A percentile compares a stretch with the other conserved stretches of the same genome.
Evolutionary conservation across 1,140 invertebrate genomes (phyloP).

Genomic region (Coelopa frigida): DNA sequence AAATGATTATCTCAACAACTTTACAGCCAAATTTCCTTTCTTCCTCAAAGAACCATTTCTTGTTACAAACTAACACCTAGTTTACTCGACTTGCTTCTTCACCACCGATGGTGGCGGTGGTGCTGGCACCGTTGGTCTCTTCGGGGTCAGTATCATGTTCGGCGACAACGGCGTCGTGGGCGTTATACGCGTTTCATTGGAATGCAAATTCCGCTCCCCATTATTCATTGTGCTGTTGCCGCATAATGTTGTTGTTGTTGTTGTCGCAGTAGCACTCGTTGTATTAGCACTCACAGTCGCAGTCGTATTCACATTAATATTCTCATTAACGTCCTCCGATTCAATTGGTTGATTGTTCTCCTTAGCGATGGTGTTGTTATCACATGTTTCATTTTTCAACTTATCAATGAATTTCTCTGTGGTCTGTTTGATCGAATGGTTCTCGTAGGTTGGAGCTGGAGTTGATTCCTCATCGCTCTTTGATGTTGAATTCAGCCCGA

Average conservation of each 20-base stretch:
- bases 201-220: too few relatives aligned
- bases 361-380: conserved; percentile 15
- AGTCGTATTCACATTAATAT: conserved; percentile 4
- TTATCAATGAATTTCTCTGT: conserved; percentile 36
- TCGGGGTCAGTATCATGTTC: conserved; percentile 38
- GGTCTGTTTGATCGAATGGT: conserved; percentile 23
- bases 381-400: conserved; percentile 28
- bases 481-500: conserved; percentile 18
- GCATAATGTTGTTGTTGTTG: conserved; percentile 12
- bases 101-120: conserved; percentile 27
- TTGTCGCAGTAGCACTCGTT: conserved; percentile 3
- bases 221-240: conserved; percentile 12
- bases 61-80: too few relatives aligned
- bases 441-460: conserved; percentile 25
- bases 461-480: conserved; percentile 38
- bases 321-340: conserved; percentile 3
- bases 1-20: too few relatives aligned
- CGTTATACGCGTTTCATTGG: conserved; percentile 16
- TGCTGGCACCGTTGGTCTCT: conserved; percentile 40
- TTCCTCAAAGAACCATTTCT: too few relatives aligned
- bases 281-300: conserved; percentile 1
- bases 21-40: too few relatives aligned
- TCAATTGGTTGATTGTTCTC: conserved; percentile 3
- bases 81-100: conserved; percentile 14
- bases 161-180: conserved; percentile 38